Conservation (phyloP, 1,140 invertebrate genomes). For the Latrodectus geometricus region DNA sequence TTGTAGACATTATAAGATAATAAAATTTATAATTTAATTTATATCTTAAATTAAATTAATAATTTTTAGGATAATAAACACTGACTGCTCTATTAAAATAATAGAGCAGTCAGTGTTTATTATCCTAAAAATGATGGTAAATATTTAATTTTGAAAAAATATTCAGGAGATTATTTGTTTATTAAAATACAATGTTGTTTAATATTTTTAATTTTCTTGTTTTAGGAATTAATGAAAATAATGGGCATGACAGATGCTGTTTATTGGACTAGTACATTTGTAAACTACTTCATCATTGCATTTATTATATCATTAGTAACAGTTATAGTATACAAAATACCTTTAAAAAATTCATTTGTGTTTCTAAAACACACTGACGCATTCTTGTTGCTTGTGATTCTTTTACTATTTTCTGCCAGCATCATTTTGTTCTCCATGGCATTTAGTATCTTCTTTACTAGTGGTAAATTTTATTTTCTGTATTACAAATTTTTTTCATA, state of each 20-base stretch:
- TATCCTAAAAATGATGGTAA: no score
- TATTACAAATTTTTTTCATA: no score
- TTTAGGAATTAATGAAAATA: conserved; percentile 75
- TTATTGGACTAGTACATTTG: conserved; percentile 76
- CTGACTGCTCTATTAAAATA: no score
- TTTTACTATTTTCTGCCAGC: conserved; percentile 50
- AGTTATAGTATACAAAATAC: conserved; percentile 72
- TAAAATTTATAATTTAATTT: no score
- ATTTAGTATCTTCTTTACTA: conserved; percentile 63
- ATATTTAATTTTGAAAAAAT: no score
- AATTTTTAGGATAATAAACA: no score
- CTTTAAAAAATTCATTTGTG: conserved; percentile 63
- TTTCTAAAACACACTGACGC: conserved; percentile 74
- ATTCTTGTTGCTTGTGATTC: conserved; percentile 69
- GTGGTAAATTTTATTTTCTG: conserved; percentile 43
- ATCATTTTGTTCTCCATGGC: conserved; percentile 64
- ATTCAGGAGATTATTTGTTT: no score
- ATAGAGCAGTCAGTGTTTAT: no score
- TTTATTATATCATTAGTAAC: conserved; percentile 70
- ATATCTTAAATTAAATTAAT: no score
- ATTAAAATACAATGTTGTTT: neutral
- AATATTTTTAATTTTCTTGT: neutral
- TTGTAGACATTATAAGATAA: no score
- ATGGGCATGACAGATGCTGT: conserved; percentile 75
- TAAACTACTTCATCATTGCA: conserved; percentile 74